Evolutionary conservation across 2,888 invertebrate genomes (phyloP), one percentile per base, ranked within the genome.

Genomic region (Rhaphigaster nebulosa): DNA sequence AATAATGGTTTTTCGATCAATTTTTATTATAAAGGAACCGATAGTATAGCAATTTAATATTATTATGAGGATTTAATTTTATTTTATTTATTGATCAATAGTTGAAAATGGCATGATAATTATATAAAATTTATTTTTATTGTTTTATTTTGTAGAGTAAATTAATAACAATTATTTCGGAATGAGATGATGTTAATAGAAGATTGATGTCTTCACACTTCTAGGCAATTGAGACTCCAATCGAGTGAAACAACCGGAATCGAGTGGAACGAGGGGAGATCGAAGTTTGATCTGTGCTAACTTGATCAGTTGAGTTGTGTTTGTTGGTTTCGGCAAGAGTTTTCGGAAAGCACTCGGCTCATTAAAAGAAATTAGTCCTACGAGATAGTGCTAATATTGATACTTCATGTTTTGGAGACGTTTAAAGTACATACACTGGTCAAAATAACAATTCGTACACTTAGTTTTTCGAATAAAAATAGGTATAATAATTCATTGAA

Each of bases 201-300:
- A 20, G 0, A 76, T 8, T 23, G 38, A 76, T 76, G 20, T 18
- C 38, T 38, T 23, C 20, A 23, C 34, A 20, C 20, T 76, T 38
- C 34, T 0, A 76, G 34, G 38, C 6, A 38, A 76, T 38, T 38
- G 34, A 76, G 70, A 29, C 20, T 38, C 70, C 70, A 20, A 34
- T 76, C 34, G 23, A 76, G 23, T 34, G 38, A 23, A 38, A 76
- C 34, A 18, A 38, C 70, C 70, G 29, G 38, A 38, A 38, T 38
- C 0, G 20, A 20, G 38, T 34, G 38, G 70, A 76, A 38, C 15
- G 70, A 23, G 70, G 38, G 34, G 70, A 38, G 34, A 76, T 76
- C 20, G 70, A 38, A 76, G 70, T 76, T 76, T 38, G 70, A 76
- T 23, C 70, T 76, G n/a, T n/a, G 70, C 12, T 38, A 76, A 76